Base-by-base conservation (phyloP, 2,797 vertebrate species). In the Linurgus olivaceus region DNA sequence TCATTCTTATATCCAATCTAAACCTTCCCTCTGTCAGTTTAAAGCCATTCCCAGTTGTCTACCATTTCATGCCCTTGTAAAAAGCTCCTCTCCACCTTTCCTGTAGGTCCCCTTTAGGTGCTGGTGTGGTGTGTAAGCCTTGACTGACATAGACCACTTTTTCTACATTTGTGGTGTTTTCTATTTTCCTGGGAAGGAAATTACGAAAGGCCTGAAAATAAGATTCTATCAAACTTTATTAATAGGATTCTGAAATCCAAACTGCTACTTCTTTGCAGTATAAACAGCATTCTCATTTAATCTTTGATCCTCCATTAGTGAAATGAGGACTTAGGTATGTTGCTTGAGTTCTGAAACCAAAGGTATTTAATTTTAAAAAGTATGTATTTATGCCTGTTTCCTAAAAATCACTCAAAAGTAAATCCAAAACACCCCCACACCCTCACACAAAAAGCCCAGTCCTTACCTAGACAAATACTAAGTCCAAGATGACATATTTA, bases 381-480 rank as follows among this genome's bases (percentile, higher is more conserved):
- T 15, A 48, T 7, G 47, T 12, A 48, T 44, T 76, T 67, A 44
- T 65, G 29, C 21, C 28, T 10, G 8, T 50, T 82, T 66, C 52
- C 68, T 65, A 40, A 76, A 83, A 72, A 75, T 26, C 1, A 5
- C 0, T 15, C 2, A 35, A 59, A 74, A 58, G 31, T 28, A 55
- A 80, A 77, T 4, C 11, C n/a, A 54, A 78, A 91, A 38, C 37
- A n/a, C 4, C 2, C 10, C 0, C 42, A 2, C 47, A 29, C 6
- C 2, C 11, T 0, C 38, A 2, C 13, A 2, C 6, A 18, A 37
- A 50, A 81, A 70, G 10, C 3, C 31, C 31, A 59, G 13, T 33
- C 31, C 55, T 40, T 19, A 75, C 20, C 33, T 5, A 55, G 19
- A n/a, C 28, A 76, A 47, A 68, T 6, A n/a, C 11, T 17, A 62